Percentiles rank a stretch among this genome's conserved stretches.
These are phyloP conservation scores for Craniophora ligustri DNA, from an alignment of 2,888 invertebrate species.

Conservation along the genomic window DNA sequence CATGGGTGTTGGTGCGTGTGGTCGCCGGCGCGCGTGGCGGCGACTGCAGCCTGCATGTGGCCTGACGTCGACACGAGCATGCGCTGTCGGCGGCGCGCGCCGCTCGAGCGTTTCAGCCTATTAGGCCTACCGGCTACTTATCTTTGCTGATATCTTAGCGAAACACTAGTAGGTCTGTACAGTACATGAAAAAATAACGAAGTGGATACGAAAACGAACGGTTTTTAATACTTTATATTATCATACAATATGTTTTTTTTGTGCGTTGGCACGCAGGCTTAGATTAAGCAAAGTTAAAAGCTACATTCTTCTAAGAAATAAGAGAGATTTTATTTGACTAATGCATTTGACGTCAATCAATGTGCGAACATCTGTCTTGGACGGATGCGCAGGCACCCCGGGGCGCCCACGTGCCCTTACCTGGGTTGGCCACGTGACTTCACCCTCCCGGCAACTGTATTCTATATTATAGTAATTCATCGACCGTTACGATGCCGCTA, in stretches of 20 bases:
- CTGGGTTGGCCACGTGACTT: slow-evolving; percentile 12
- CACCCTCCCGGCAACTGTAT: not conserved
- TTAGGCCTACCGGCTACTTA: not conserved
- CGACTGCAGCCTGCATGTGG: slow-evolving; percentile 53
- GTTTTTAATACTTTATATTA: not conserved
- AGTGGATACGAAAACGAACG: not conserved
- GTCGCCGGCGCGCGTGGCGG: slow-evolving; percentile 49
- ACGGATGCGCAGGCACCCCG: not conserved
- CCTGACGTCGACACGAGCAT: slow-evolving; percentile 23
- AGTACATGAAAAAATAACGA: not conserved
- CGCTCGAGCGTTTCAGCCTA: not conserved
- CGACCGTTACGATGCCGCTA: slow-evolving; percentile 15
- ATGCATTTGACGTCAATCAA: slow-evolving; percentile 14
- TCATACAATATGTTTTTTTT: too few species aligned
- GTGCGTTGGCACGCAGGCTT: too few species aligned
- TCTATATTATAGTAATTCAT: slow-evolving; percentile 10
- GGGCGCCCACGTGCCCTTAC: slow-evolving; percentile 23
- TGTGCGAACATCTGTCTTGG: slow-evolving; percentile 1
- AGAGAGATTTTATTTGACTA: not conserved
- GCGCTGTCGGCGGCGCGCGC: slow-evolving; percentile 36
- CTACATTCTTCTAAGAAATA: slow-evolving; percentile 4
- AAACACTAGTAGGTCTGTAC: not conserved
- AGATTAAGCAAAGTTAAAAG: too few species aligned
- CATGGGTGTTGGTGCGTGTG: slow-evolving; percentile 35
- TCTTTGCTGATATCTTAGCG: too few species aligned